phyloP scores from a whole-genome alignment of 2,113 vertebrate genomes.

The Odocoileus hemionus region DNA sequence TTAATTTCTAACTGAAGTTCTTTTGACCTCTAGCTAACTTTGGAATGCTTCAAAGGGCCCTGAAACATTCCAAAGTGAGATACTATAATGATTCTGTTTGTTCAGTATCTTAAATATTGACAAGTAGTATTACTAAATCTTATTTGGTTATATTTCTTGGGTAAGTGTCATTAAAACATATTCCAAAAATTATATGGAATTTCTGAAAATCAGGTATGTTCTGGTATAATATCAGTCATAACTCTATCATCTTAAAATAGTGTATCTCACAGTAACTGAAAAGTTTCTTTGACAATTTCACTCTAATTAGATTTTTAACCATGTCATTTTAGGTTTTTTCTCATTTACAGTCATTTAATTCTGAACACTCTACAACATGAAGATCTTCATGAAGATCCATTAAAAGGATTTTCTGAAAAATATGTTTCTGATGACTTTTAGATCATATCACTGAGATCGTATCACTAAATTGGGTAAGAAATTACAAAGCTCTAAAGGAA shows the following conservation, averaged over 20 bases:
- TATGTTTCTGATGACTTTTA: background rate
- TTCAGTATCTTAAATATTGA: background rate
- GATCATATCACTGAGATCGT: background rate
- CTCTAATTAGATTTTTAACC: background rate
- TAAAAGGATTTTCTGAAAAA: background rate
- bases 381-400: background rate
- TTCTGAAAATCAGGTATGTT: background rate
- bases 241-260: background rate
- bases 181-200: background rate
- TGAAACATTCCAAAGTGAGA: background rate
- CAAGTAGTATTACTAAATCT: background rate
- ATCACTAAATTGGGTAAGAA: background rate
- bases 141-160: background rate
- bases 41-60: no score
- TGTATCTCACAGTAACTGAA: background rate
- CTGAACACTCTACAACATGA: background rate
- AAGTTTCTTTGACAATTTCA: background rate
- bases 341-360: background rate
- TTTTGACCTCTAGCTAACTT: no score
- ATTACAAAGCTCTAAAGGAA: background rate
- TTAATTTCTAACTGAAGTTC: no score
- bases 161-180: background rate
- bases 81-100: background rate
- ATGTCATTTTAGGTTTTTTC: background rate
- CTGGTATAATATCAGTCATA: background rate